Conservation (phyloP, 2,797 vertebrate species). For the Hydrophis major region DNA sequence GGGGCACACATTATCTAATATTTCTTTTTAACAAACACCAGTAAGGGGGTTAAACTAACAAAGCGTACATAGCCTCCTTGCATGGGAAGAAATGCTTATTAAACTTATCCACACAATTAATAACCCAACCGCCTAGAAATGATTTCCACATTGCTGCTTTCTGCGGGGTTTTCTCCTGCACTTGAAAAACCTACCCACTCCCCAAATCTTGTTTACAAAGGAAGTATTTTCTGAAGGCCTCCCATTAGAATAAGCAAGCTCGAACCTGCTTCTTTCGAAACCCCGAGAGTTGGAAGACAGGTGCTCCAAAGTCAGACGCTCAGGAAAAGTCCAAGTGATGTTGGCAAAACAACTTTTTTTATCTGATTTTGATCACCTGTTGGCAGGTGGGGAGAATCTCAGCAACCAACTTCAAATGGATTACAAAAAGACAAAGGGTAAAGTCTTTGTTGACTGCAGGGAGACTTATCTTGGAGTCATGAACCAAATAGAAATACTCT, state of each 20-base stretch:
- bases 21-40: not conserved
- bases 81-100: not conserved
- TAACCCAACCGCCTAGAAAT: not conserved
- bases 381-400: not conserved
- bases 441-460: not conserved
- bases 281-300: no score
- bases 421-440: not conserved
- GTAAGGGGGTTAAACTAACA: not conserved
- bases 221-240: not conserved
- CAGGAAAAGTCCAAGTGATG: conserved; percentile 12
- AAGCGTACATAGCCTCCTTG: not conserved
- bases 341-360: conserved; percentile 23
- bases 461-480: not conserved
- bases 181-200: not conserved
- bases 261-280: not conserved
- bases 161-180: not conserved
- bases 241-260: not conserved
- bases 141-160: not conserved
- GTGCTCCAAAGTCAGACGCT: not conserved
- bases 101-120: not conserved
- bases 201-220: not conserved
- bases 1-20: not conserved
- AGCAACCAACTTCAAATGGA: not conserved
- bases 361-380: not conserved
- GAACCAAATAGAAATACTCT: not conserved